Conservation (phyloP, 2,113 vertebrate genomes). For the Labrus mixtus region DNA sequence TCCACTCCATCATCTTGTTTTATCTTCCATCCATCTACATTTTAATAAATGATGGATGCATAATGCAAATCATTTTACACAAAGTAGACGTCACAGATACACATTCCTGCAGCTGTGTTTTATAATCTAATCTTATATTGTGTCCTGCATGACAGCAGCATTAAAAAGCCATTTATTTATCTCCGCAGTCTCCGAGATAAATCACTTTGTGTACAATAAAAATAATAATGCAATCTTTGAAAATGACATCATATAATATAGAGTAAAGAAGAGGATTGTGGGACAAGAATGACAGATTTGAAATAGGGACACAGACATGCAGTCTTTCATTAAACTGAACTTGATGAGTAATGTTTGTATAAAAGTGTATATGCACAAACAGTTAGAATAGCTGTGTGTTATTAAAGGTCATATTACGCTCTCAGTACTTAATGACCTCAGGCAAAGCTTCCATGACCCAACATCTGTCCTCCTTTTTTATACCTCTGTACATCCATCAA, state of each 20-base stretch:
- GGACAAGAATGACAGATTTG: background rate
- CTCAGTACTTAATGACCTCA: slow-evolving; percentile 33
- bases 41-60: too few relatives aligned
- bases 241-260: too few relatives aligned
- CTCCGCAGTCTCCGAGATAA: slow-evolving; percentile 11
- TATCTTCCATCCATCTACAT: background rate
- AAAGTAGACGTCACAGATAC: too few relatives aligned
- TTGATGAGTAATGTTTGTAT: too few relatives aligned
- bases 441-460: slow-evolving; percentile 37
- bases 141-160: slow-evolving; percentile 12
- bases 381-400: background rate
- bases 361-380: too few relatives aligned
- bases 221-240: background rate
- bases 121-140: background rate
- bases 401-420: slow-evolving; percentile 1
- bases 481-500: slow-evolving; percentile 8
- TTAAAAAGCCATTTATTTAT: slow-evolving; percentile 1
- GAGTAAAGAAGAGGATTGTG: too few relatives aligned
- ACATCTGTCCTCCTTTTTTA: slow-evolving; percentile 64
- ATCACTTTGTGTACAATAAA: background rate
- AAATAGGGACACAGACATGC: background rate
- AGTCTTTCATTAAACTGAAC: too few relatives aligned
- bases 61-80: background rate
- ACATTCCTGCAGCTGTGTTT: background rate
- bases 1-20: background rate